These are phyloP conservation scores for Psophia crepitans DNA, from an alignment of 2,113 vertebrate genomes.

Conservation along the genomic window DNA sequence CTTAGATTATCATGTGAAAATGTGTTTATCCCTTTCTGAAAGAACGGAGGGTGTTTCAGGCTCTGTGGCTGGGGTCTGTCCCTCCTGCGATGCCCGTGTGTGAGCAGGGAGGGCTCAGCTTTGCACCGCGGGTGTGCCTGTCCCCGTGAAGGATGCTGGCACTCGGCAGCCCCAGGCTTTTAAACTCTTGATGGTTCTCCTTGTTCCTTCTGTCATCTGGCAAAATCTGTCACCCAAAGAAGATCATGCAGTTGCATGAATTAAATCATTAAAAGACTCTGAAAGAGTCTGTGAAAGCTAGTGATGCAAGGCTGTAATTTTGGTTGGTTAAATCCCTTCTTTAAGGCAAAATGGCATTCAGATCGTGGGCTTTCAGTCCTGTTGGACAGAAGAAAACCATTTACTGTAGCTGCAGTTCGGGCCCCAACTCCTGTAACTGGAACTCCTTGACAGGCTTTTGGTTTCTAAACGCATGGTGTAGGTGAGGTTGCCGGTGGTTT, in stretches of 20 bases:
- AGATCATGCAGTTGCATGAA: background rate
- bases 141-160: background rate
- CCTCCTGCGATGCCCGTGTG: rapidly evolving
- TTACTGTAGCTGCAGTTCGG: background rate
- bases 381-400: background rate
- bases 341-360: rapidly evolving
- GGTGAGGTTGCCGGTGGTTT: background rate
- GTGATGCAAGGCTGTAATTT: background rate
- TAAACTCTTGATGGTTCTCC: background rate
- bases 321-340: background rate
- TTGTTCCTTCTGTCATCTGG: background rate
- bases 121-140: background rate
- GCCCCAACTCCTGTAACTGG: background rate
- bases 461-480: background rate
- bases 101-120: background rate
- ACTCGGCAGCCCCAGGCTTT: background rate
- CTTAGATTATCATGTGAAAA: background rate
- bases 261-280: background rate
- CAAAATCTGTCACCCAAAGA: background rate
- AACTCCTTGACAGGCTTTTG: background rate
- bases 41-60: background rate
- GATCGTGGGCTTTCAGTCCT: background rate
- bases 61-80: background rate
- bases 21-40: background rate
- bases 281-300: background rate